Evolutionary conservation across 1,140 invertebrate genomes (phyloP).

Genomic region (Halictus rubicundus): DNA sequence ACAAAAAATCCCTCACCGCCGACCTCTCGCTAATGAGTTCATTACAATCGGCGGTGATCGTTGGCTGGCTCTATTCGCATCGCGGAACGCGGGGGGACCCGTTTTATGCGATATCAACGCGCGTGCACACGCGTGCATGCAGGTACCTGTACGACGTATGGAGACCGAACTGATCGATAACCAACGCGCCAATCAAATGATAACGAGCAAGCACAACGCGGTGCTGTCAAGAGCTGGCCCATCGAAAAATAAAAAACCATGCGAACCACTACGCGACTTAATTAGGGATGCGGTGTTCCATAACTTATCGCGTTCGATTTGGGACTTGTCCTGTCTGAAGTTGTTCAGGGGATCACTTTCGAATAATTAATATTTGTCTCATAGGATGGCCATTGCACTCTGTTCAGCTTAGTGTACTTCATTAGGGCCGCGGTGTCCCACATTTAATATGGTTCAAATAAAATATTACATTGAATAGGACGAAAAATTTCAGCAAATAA

Average conservation of each 20-base stretch:
- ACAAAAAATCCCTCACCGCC: background rate
- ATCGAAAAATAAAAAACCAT: background rate
- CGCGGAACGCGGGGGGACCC: background rate
- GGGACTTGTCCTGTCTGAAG: no score
- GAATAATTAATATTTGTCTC: no score
- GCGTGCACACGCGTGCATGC: background rate
- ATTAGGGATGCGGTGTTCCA: background rate
- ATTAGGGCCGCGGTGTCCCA: no score
- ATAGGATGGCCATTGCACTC: no score
- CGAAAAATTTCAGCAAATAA: no score
- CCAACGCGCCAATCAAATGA: conserved; percentile 61
- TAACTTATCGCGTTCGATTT: no score
- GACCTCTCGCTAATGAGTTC: conserved; percentile 48
- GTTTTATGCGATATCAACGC: conserved; percentile 16
- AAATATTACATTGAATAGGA: no score
- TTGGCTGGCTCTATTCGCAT: conserved; percentile 29
- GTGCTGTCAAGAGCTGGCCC: conserved; percentile 6
- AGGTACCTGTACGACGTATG: background rate
- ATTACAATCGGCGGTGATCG: conserved; percentile 50
- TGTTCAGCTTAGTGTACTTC: no score
- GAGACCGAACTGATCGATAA: conserved; percentile 27
- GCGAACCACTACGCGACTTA: background rate
- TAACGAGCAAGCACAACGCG: conserved; percentile 54
- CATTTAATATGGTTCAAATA: no score
- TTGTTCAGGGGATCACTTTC: background rate